Conservation (phyloP, 2,797 vertebrate species). For the Poeciliopsis gracilis region DNA sequence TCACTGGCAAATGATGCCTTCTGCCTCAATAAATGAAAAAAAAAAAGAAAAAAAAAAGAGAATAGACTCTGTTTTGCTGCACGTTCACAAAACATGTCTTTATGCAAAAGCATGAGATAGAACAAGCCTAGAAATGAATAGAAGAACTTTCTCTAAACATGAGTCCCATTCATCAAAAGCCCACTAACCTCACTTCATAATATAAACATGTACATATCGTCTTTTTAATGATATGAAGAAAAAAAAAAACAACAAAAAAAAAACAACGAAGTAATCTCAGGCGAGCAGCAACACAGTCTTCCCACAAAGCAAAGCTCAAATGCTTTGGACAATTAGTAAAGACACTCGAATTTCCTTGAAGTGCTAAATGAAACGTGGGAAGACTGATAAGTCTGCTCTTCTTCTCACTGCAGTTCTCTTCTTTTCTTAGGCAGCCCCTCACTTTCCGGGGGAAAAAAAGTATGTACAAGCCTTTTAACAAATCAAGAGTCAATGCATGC, state of each 20-base stretch:
- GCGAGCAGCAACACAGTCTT: slow-evolving; percentile 55
- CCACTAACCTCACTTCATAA: slow-evolving; percentile 55
- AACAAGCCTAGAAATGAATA: slow-evolving; percentile 19
- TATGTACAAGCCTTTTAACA: slow-evolving; percentile 59
- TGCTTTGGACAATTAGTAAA: slow-evolving; percentile 74
- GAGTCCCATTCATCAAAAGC: slow-evolving; percentile 24
- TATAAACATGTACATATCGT: slow-evolving; percentile 50
- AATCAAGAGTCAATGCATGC: slow-evolving; percentile 65
- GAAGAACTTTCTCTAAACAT: not conserved
- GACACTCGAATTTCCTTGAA: slow-evolving; percentile 77
- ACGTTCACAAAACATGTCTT: slow-evolving; percentile 45
- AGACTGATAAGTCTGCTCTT: slow-evolving; percentile 73
- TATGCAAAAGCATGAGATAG: slow-evolving; percentile 21
- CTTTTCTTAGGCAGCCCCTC: slow-evolving; percentile 56
- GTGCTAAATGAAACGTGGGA: slow-evolving; percentile 77
- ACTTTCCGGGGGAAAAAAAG: slow-evolving; percentile 51
- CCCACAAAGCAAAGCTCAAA: slow-evolving; percentile 62
- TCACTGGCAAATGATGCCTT: slow-evolving; percentile 58
- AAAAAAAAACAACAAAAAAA: not conserved
- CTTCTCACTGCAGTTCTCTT: slow-evolving; percentile 60
- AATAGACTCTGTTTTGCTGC: slow-evolving; percentile 57
- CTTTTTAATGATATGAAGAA: slow-evolving; percentile 56
- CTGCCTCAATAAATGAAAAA: slow-evolving; percentile 36
- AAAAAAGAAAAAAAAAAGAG: slow-evolving; percentile 23
- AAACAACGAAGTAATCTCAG: slow-evolving; percentile 51